Evolutionary conservation across 2,888 invertebrate species (phyloP), one percentile per base, ranked within the genome.

Genomic region (Ametastegia equiseti): DNA sequence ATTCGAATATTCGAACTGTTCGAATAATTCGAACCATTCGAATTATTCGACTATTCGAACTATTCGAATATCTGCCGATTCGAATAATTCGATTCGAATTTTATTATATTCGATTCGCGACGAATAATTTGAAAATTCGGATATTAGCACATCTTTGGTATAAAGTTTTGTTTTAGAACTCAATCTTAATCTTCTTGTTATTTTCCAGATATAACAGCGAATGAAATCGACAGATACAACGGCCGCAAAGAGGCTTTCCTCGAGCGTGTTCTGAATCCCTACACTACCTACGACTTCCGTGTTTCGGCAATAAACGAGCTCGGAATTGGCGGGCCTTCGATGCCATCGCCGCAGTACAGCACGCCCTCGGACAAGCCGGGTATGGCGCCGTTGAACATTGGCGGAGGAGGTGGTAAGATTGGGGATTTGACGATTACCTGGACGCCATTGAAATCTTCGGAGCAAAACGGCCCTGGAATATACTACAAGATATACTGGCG

Each of bases 401-500:
- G 97, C 19, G 98, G 99, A 0, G 99, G 99, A 4, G 98, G 98
- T 63, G 98, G 98, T 13, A 98, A 98, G 92, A 97, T 98, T 83
- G 98, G 98, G 0, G 98, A 98, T 89, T 94, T 99, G 3, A 97
- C 97, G 0, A 97, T 99, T 78, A 96, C 95, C 0, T 99, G 98
- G 98, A 94, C 95, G 86, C 96, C 97, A 0, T 90, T 98, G 39
- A 93, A 94, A 83, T 92, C 94, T 0, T 94, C 96, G 82, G 95
- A 98, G 85, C 98, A 98, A 91, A 97, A 98, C 90, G 98, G 97
- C 0, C 96, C 96, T 33, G 97, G 96, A 57, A 95, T 98, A 84
- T 96, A 97, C 90, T 99, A 99, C 91, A 97, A 96, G 90, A 94
- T 98, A 84, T 98, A 96, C 90, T 98, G 97, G 96, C 95, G 97